Evolutionary conservation across 2,888 invertebrate species (phyloP).

Genomic region (Cylloceria caligata): DNA sequence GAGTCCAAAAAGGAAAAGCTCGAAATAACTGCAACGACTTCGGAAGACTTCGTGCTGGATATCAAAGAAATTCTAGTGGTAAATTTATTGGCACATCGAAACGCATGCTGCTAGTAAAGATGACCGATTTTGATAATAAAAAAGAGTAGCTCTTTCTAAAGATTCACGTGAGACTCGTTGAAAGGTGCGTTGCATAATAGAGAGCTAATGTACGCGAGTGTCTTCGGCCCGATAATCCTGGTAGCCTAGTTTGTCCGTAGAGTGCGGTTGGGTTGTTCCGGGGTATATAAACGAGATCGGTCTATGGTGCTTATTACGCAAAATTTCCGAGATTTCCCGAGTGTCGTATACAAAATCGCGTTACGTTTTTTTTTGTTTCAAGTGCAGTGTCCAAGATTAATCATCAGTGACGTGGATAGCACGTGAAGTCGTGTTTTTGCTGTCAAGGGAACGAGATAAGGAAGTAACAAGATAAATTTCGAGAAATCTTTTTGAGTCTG

Average conservation of each 20-base stretch:
- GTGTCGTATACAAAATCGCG: conserved; percentile 34
- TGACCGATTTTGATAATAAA: conserved; percentile 1
- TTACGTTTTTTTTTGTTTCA: conserved; percentile 43
- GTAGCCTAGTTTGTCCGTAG: conserved; percentile 60
- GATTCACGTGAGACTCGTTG: conserved; percentile 7
- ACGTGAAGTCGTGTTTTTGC: conserved; percentile 49
- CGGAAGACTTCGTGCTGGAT: conserved; percentile 16
- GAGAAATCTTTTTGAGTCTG: background rate
- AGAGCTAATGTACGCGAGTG: conserved; percentile 60
- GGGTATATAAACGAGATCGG: conserved; percentile 52
- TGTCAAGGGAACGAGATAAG: conserved; percentile 22
- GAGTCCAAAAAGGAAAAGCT: conserved; percentile 28
- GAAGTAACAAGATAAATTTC: conserved; percentile 1
- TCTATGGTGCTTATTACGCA: conserved; percentile 55
- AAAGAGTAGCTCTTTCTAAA: conserved; percentile 2
- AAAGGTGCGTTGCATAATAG: conserved; percentile 20
- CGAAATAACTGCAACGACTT: conserved; percentile 26
- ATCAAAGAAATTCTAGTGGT: conserved; percentile 14
- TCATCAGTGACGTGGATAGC: conserved; percentile 53
- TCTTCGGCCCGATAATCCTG: conserved; percentile 56
- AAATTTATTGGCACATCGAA: conserved; percentile 2
- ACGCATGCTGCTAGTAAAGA: conserved; percentile 20
- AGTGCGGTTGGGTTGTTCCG: conserved; percentile 51
- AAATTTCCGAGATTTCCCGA: conserved; percentile 14
- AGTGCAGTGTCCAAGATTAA: conserved; percentile 51